A percentile compares a stretch with the other conserved stretches of the same genome.
phyloP scores from a whole-genome alignment of 2,113 vertebrate species.

The Rhinoderma darwinii region DNA sequence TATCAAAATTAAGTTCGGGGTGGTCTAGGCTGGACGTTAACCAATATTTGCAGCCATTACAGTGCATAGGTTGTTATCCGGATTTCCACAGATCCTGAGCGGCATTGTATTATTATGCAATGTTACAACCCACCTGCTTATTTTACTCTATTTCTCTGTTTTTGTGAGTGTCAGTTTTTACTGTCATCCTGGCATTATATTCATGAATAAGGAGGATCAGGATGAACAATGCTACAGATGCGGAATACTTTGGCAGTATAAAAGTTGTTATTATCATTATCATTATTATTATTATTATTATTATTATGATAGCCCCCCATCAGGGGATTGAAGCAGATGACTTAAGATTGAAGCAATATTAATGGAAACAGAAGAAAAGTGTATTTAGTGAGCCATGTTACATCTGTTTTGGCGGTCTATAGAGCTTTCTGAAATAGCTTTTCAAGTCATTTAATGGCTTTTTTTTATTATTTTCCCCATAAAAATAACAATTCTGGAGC shows the following conservation, averaged over 20 bases:
- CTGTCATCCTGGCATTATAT: background rate
- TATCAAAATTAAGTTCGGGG: background rate
- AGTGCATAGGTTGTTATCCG: background rate
- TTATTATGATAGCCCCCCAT: background rate
- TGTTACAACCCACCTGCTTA: background rate
- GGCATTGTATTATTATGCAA: too few relatives aligned
- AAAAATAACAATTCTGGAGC: too few relatives aligned
- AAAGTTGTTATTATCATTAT: background rate
- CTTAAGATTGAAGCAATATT: too few relatives aligned
- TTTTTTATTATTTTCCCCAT: too few relatives aligned
- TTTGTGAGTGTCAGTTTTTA: background rate
- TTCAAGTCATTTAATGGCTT: too few relatives aligned
- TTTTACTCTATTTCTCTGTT: background rate
- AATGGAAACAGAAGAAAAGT: too few relatives aligned
- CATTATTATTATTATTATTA: background rate
- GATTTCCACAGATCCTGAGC: background rate
- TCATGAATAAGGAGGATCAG: background rate
- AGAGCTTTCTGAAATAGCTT: too few relatives aligned
- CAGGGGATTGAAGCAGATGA: too few relatives aligned
- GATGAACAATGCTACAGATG: background rate
- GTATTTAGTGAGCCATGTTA: too few relatives aligned
- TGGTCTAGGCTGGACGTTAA: background rate
- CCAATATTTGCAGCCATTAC: background rate
- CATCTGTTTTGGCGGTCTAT: too few relatives aligned
- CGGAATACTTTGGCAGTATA: background rate